Evolutionary conservation across 2,113 vertebrate genomes (phyloP).

Genomic region (Caranx ignobilis): DNA sequence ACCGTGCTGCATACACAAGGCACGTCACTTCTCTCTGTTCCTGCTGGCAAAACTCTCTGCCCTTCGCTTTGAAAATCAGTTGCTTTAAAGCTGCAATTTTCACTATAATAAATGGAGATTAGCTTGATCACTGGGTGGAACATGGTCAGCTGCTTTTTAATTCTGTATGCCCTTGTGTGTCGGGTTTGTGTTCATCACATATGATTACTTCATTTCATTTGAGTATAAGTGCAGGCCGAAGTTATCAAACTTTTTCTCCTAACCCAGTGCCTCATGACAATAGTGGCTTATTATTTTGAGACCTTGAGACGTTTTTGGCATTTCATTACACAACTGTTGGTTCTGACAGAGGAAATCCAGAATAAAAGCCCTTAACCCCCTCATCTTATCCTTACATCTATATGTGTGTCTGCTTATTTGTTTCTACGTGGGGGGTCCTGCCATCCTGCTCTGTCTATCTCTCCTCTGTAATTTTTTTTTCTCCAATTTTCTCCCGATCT

Average conservation of each 20-base stretch:
- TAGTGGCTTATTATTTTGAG: constrained; percentile 48
- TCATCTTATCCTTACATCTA: constrained; percentile 3
- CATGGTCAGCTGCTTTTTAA: background rate
- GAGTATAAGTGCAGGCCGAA: background rate
- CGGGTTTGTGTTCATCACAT: background rate
- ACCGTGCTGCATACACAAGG: constrained; percentile 47
- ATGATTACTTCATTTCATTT: background rate
- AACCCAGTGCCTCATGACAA: constrained; percentile 1
- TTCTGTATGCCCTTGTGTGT: background rate
- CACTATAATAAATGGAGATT: constrained; percentile 23
- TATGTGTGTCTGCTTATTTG: constrained; percentile 13
- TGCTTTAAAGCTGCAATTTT: background rate
- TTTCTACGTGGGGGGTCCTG: constrained; percentile 10
- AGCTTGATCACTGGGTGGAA: constrained; percentile 43
- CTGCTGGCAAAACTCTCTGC: constrained; percentile 5
- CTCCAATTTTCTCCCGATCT: constrained; percentile 1
- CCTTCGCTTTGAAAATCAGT: constrained; percentile 1
- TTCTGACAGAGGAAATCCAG: constrained; percentile 1
- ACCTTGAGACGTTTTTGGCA: constrained; percentile 38
- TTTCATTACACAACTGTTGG: constrained; percentile 41
- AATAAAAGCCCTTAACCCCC: constrained; percentile 2
- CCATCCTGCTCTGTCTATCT: constrained; percentile 9
- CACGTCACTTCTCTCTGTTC: constrained; percentile 3
- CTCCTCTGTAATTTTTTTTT: background rate
- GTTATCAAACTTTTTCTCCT: background rate